Percentiles rank a stretch among this genome's conserved stretches.
phyloP scores from a whole-genome alignment of 1,140 invertebrate species.

The Lepidurus arcticus region DNA sequence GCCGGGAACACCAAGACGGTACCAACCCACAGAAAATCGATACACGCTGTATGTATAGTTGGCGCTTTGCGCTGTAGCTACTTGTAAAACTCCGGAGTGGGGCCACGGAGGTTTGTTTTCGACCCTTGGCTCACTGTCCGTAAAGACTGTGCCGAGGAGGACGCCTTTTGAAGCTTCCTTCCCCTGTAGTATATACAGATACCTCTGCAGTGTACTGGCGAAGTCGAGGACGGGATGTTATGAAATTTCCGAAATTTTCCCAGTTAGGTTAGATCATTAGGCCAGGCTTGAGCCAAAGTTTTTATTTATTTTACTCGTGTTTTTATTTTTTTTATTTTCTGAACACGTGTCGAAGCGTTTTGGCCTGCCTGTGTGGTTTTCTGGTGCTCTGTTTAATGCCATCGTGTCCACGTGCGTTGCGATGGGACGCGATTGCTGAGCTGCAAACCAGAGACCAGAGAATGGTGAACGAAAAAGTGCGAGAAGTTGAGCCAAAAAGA shows the following conservation, averaged over 20 bases:
- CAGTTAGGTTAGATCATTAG: not conserved
- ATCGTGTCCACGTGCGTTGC: not conserved
- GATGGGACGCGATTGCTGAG: not conserved
- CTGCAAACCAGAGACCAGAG: not conserved
- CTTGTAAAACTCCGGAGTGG: not conserved
- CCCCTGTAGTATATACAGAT: not conserved
- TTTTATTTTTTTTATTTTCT: not conserved
- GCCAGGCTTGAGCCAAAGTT: not conserved
- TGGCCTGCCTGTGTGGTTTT: not conserved
- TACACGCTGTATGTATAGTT: not conserved
- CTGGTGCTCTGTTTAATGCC: not conserved
- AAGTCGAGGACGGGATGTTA: not conserved
- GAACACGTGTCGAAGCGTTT: not conserved
- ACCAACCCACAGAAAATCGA: not conserved
- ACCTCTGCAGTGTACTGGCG: not conserved
- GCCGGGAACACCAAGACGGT: not conserved
- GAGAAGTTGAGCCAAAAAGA: conserved; percentile 8
- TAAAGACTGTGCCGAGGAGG: not conserved
- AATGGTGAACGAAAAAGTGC: not conserved
- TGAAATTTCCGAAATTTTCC: not conserved
- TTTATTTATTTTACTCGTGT: not conserved
- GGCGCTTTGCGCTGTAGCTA: conserved; percentile 4
- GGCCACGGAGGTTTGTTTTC: not conserved
- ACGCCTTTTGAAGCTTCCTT: not conserved
- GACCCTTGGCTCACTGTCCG: not conserved